Evolutionary conservation across 1,140 invertebrate species (phyloP).

Genomic region (Drusus annulatus): DNA sequence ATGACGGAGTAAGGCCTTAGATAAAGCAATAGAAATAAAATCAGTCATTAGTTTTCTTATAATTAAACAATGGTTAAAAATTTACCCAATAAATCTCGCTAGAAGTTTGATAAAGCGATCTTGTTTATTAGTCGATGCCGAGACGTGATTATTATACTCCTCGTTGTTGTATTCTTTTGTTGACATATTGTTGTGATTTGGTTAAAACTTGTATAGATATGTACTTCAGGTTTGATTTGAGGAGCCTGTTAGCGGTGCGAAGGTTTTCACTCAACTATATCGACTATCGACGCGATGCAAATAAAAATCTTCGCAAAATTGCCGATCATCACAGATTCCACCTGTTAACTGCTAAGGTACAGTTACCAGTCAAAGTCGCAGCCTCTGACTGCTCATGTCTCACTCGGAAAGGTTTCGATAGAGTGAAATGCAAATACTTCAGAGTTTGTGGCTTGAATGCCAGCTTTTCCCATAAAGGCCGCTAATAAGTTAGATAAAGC

Average conservation of each 20-base stretch:
- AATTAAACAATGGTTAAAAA: constrained; percentile 42
- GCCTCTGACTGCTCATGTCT: neutral
- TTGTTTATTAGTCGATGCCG: constrained; percentile 46
- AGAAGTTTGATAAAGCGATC: constrained; percentile 58
- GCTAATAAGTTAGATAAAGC: constrained; percentile 26
- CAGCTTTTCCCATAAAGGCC: neutral
- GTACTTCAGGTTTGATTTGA: neutral
- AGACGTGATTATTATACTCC: constrained; percentile 36
- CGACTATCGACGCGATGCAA: neutral
- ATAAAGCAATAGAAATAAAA: constrained; percentile 57
- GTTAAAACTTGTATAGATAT: neutral
- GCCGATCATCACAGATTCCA: too few species aligned
- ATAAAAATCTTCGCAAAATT: neutral
- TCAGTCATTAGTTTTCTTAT: constrained; percentile 27
- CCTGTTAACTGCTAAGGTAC: too few species aligned
- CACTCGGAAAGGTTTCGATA: neutral
- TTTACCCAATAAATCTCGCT: constrained; percentile 63
- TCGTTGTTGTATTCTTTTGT: constrained; percentile 17
- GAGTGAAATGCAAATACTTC: neutral
- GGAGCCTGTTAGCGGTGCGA: neutral
- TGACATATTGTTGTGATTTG: constrained; percentile 1
- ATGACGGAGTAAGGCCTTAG: constrained; percentile 70
- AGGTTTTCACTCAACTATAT: constrained; percentile 8
- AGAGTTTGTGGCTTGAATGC: neutral
- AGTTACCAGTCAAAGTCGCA: too few species aligned